These are phyloP conservation scores for Paratrypauchen microcephalus DNA, from an alignment of 2,797 vertebrate genomes.

Conservation along the genomic window DNA sequence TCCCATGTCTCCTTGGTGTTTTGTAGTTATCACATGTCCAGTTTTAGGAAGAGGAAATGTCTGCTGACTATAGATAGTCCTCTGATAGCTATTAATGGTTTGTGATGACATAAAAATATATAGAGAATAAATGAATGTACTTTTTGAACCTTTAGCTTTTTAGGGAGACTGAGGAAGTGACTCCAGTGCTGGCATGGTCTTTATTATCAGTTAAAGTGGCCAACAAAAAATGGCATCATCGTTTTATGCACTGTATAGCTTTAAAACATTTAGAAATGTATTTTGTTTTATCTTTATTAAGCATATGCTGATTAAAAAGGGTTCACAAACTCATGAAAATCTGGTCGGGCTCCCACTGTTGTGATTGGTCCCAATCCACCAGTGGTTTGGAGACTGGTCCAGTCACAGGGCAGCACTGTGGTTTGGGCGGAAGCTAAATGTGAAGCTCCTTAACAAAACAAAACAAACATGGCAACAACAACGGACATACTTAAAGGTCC, in stretches of 20 bases:
- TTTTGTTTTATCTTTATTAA: not conserved
- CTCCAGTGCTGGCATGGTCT: constrained; percentile 11
- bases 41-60: constrained; percentile 68
- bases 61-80: constrained; percentile 68
- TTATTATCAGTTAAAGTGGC: constrained; percentile 11
- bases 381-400: no score
- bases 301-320: not conserved
- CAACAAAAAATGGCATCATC: no score
- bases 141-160: constrained; percentile 61
- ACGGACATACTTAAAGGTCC: no score
- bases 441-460: no score
- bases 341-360: no score
- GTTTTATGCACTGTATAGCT: not conserved
- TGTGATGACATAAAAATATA: constrained; percentile 62
- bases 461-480: no score
- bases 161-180: constrained; percentile 21
- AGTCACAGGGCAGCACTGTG: no score
- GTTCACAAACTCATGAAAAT: no score
- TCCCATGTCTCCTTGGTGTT: constrained; percentile 35
- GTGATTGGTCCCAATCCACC: no score
- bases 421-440: no score
- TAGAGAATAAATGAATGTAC: constrained; percentile 64
- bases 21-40: constrained; percentile 52
- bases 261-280: not conserved
- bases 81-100: constrained; percentile 67